Percentiles rank a stretch among this genome's conserved stretches.
These are phyloP conservation scores for Leptinotarsa tumamoca DNA, from an alignment of 2,888 invertebrate genomes.

Conservation along the genomic window DNA sequence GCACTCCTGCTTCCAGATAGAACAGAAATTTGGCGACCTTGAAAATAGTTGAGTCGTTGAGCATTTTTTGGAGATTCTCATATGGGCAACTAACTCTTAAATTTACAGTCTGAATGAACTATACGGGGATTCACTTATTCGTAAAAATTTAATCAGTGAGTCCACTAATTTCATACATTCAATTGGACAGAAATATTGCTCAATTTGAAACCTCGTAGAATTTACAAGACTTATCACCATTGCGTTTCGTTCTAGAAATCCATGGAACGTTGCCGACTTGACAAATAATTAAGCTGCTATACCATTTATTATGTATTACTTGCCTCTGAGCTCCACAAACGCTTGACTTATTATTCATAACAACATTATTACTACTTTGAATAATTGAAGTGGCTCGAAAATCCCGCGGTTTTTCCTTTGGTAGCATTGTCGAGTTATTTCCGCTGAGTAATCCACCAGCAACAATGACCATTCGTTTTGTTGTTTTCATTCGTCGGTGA, in stretches of 20 bases:
- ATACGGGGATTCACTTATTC: no score
- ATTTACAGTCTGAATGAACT: no score
- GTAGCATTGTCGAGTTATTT: background rate
- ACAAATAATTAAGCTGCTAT: conserved; percentile 62
- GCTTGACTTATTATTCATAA: conserved; percentile 66
- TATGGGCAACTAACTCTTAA: no score
- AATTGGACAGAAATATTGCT: conserved; percentile 5
- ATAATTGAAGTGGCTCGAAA: conserved; percentile 59
- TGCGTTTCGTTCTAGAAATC: conserved; percentile 42
- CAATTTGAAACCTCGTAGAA: background rate
- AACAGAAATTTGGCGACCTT: no score
- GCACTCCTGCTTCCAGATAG: no score
- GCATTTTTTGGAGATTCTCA: no score
- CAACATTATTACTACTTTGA: conserved; percentile 64
- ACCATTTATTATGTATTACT: conserved; percentile 64
- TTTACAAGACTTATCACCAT: background rate
- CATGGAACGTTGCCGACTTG: conserved; percentile 51
- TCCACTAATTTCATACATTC: background rate
- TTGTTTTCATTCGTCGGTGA: background rate
- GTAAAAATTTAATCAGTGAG: no score
- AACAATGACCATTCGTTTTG: background rate
- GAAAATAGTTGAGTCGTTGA: no score
- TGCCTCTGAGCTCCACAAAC: conserved; percentile 63
- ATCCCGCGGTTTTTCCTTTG: conserved; percentile 42
- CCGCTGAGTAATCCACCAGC: background rate